A percentile compares a stretch with the other conserved stretches of the same genome.
phyloP scores from a whole-genome alignment of 2,113 vertebrate species.

The Plecturocebus donacophilus region DNA sequence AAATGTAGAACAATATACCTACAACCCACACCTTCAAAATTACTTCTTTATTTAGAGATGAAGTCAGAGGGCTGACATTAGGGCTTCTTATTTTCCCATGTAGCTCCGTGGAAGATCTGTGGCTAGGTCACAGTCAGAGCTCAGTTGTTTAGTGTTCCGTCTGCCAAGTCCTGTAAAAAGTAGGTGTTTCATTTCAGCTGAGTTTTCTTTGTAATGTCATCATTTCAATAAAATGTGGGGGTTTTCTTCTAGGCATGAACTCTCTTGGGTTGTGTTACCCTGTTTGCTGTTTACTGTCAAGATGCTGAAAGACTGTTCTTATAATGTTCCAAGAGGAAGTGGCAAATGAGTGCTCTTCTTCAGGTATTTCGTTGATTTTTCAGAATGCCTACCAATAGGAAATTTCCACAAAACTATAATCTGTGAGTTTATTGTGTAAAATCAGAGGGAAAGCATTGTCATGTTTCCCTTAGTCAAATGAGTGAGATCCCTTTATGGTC shows the following conservation, averaged over 20 bases:
- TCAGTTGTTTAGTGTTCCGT: neutral
- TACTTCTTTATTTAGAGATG: slow-evolving; percentile 5
- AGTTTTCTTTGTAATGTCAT: neutral
- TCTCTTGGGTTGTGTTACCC: slow-evolving; percentile 52
- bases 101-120: too few species aligned
- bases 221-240: slow-evolving; percentile 57
- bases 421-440: slow-evolving; percentile 49
- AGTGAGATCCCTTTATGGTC: neutral
- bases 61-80: neutral
- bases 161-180: neutral
- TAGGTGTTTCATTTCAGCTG: neutral
- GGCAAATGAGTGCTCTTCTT: slow-evolving; percentile 75
- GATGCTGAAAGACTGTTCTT: slow-evolving; percentile 75
- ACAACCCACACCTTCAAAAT: neutral
- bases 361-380: slow-evolving; percentile 75
- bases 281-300: slow-evolving; percentile 67
- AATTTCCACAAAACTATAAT: slow-evolving; percentile 34
- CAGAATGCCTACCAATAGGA: slow-evolving; percentile 62
- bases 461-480: slow-evolving; percentile 44
- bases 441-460: slow-evolving; percentile 12
- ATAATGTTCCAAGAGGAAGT: slow-evolving; percentile 74
- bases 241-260: slow-evolving; percentile 60
- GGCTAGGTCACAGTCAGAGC: neutral
- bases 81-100: neutral
- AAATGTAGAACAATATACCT: neutral